A percentile compares a stretch with the other conserved stretches of the same genome.
Evolutionary conservation across 2,113 vertebrate genomes (phyloP).

Genomic region (Lepus americanus): DNA sequence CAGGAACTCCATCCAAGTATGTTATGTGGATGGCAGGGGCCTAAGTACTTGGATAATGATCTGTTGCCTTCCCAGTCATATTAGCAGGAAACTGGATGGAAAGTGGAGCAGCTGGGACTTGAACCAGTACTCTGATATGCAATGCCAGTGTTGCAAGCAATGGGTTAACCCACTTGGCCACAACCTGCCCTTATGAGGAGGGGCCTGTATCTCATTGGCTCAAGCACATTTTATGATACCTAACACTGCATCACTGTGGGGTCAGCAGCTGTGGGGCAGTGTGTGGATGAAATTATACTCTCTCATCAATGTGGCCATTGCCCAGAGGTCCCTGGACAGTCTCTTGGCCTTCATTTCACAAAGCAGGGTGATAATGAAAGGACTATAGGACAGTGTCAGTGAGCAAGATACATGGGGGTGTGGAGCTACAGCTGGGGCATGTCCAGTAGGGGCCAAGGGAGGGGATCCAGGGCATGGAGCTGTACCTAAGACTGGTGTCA

Average conservation of each 20-base stretch:
- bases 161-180: too few species aligned
- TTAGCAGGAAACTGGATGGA: too few species aligned
- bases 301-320: background rate
- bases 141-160: too few species aligned
- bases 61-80: too few species aligned
- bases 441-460: background rate
- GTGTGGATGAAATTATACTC: background rate
- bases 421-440: background rate
- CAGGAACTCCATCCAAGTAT: too few species aligned
- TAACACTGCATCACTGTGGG: too few species aligned
- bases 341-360: background rate
- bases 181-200: background rate
- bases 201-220: background rate
- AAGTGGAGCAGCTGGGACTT: too few species aligned
- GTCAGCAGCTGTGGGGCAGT: background rate
- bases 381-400: background rate
- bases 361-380: too few species aligned
- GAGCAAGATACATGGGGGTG: background rate
- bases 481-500: rapidly evolving
- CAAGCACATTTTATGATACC: background rate
- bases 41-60: too few species aligned
- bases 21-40: too few species aligned
- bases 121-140: too few species aligned
- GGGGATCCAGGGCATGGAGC: background rate
- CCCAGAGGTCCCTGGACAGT: too few species aligned